These are phyloP conservation scores for Drosophila sechellia DNA, from an alignment of 1,140 invertebrate genomes.

Conservation along the genomic window DNA sequence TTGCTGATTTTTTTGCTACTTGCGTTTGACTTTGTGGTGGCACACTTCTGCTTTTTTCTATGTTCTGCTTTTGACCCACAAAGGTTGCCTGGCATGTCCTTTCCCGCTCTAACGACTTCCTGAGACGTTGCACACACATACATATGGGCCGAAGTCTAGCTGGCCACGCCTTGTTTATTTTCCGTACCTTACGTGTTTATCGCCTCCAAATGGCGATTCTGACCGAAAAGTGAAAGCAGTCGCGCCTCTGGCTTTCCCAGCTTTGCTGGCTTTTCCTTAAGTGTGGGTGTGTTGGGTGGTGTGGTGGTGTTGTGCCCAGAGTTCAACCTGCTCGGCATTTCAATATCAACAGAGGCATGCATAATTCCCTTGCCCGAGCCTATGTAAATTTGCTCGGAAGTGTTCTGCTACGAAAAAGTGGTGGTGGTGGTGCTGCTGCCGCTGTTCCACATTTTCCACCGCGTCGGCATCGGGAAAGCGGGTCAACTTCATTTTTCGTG, in stretches of 20 bases:
- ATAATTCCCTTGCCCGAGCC: conserved; percentile 70
- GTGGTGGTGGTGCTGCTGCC: conserved; percentile 14
- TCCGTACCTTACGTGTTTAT: conserved; percentile 75
- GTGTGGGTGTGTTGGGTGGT: conserved; percentile 34
- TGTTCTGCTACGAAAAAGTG: conserved; percentile 33
- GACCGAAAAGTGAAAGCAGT: conserved; percentile 62
- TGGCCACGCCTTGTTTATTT: conserved; percentile 50
- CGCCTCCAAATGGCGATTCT: conserved; percentile 63
- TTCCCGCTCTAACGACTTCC: conserved; percentile 69
- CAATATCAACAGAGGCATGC: conserved; percentile 80
- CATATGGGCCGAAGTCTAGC: conserved; percentile 5
- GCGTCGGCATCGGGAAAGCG: conserved; percentile 50
- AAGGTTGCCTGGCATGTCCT: conserved; percentile 61
- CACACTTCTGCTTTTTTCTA: conserved; percentile 45
- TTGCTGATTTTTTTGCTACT: conserved; percentile 21
- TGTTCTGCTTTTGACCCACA: conserved; percentile 69
- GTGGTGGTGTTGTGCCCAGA: conserved; percentile 4
- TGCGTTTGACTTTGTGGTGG: conserved; percentile 69
- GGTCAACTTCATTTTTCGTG: conserved; percentile 80
- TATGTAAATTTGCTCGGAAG: conserved; percentile 75
- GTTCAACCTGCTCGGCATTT: conserved; percentile 68
- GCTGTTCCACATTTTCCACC: conserved; percentile 52
- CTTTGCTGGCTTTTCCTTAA: conserved; percentile 18
- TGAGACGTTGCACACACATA: conserved; percentile 38
- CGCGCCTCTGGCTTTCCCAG: conserved; percentile 38